Conservation (phyloP, 2,113 vertebrate genomes). For the Macquaria australasica region DNA sequence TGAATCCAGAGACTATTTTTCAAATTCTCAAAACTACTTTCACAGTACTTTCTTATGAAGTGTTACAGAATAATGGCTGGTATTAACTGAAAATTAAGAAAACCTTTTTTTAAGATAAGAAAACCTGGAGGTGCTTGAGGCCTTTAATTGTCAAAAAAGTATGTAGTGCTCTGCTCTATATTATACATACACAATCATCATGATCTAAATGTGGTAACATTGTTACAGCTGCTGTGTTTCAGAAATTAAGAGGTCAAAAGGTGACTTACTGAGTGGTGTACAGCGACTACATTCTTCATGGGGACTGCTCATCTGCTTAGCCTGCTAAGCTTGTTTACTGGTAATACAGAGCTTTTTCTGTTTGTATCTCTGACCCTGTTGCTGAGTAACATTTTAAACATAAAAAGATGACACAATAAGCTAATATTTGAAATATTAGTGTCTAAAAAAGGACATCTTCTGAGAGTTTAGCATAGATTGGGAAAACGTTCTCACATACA, state of each 20-base stretch:
- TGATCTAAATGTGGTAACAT: no score
- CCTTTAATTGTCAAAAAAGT: background rate
- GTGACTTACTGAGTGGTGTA: background rate
- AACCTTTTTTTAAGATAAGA: background rate
- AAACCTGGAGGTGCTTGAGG: background rate
- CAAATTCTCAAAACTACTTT: background rate
- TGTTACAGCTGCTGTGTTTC: conserved; percentile 25
- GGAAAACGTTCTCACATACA: background rate
- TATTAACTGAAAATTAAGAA: background rate
- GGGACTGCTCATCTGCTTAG: conserved; percentile 6
- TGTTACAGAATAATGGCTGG: background rate
- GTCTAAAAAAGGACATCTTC: background rate
- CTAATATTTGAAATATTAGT: background rate
- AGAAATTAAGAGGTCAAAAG: background rate
- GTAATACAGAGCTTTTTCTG: conserved; percentile 13
- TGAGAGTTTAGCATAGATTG: background rate
- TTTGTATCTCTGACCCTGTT: background rate
- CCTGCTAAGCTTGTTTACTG: conserved; percentile 31
- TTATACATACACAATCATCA: no score
- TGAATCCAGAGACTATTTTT: background rate
- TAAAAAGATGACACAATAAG: background rate
- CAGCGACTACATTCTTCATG: conserved; percentile 35
- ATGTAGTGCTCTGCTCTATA: background rate
- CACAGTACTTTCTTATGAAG: background rate
- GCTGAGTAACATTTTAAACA: background rate